These are phyloP conservation scores for Luperina nickerlii DNA, from an alignment of 2,888 invertebrate genomes.

Conservation along the genomic window DNA sequence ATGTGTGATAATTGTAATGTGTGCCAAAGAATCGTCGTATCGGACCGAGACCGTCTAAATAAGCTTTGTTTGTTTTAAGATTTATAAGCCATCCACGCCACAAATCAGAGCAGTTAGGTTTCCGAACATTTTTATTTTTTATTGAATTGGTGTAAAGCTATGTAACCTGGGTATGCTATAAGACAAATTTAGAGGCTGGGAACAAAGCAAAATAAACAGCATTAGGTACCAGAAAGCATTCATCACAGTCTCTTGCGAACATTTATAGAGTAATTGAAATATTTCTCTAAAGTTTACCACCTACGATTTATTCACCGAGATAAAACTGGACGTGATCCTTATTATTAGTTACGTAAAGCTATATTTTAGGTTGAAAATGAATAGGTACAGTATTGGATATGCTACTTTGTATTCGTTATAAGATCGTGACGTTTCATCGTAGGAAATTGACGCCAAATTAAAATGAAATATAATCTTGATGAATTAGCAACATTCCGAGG, in stretches of 20 bases:
- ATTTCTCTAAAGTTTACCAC: conserved; percentile 55
- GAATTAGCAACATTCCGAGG: conserved; percentile 4
- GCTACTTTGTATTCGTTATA: conserved; percentile 22
- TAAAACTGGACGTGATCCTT: conserved; percentile 52
- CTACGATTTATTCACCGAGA: conserved; percentile 46
- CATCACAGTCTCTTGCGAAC: conserved; percentile 55
- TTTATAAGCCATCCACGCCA: conserved; percentile 49
- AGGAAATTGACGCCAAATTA: conserved; percentile 43
- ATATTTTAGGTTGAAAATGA: conserved; percentile 28
- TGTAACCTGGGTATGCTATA: conserved; percentile 47
- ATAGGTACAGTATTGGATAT: conserved; percentile 15
- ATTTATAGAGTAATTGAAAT: conserved; percentile 64
- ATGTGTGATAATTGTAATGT: conserved; percentile 72
- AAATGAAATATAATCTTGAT: conserved; percentile 47
- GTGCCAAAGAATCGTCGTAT: conserved; percentile 74
- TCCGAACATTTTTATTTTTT: conserved; percentile 35
- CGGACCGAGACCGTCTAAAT: conserved; percentile 44
- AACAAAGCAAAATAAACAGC: conserved; percentile 62
- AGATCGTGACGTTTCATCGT: neutral
- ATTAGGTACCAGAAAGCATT: conserved; percentile 46
- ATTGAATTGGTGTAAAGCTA: conserved; percentile 29
- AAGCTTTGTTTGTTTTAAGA: conserved; percentile 56
- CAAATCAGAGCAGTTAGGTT: conserved; percentile 37
- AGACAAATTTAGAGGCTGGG: conserved; percentile 53
- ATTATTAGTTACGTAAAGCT: conserved; percentile 42